Conservation (phyloP, 2,113 vertebrate species). For the Pycnonotus jocosus region DNA sequence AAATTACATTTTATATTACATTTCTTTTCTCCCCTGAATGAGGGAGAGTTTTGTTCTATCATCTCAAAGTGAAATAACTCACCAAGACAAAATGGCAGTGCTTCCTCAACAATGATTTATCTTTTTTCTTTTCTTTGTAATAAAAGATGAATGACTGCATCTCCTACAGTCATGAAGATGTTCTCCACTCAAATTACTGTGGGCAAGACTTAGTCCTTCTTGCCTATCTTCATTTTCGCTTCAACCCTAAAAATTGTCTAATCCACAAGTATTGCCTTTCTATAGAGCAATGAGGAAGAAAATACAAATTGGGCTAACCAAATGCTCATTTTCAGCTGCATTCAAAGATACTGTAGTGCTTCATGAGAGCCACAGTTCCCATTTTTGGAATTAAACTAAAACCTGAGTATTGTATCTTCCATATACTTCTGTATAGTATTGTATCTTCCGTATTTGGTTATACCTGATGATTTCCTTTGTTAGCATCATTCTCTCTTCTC, state of each 20-base stretch:
- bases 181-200: not conserved
- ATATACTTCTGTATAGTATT: no score
- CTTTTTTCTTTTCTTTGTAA: not conserved
- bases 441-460: no score
- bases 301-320: not conserved
- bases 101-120: not conserved
- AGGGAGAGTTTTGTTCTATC: not conserved
- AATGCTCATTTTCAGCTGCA: not conserved
- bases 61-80: not conserved
- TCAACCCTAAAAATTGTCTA: not conserved
- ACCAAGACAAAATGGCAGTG: not conserved
- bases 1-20: not conserved
- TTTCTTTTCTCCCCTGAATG: not conserved
- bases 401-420: not conserved
- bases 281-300: not conserved
- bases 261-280: not conserved
- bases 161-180: not conserved
- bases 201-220: not conserved
- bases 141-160: not conserved
- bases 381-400: not conserved
- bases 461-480: not conserved
- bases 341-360: not conserved
- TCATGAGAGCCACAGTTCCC: not conserved
- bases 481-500: not conserved
- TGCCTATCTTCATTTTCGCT: not conserved